phyloP scores from a whole-genome alignment of 2,113 vertebrate species.

The Noctilio leporinus region DNA sequence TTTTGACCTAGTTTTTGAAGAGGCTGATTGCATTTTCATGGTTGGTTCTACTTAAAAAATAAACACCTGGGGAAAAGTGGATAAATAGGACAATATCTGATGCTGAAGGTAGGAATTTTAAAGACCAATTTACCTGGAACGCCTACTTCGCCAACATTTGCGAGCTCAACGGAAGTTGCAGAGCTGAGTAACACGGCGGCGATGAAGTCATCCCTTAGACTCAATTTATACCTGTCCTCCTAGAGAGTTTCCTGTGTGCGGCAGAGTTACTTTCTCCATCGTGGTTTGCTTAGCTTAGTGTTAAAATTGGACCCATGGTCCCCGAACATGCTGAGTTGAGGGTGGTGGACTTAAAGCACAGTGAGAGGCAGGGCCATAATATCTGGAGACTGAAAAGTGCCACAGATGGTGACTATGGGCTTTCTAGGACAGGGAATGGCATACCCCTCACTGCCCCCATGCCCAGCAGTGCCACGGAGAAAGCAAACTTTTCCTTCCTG shows the following conservation, averaged over 20 bases:
- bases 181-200: background rate
- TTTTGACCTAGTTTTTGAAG: background rate
- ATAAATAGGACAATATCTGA: background rate
- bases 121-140: slow-evolving; percentile 11
- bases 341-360: background rate
- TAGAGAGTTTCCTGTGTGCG: background rate
- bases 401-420: background rate
- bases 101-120: background rate
- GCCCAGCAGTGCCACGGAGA: background rate
- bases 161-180: background rate
- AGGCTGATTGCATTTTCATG: background rate
- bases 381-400: background rate
- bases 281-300: background rate
- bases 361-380: background rate
- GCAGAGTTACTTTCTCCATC: background rate
- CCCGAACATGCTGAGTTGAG: background rate
- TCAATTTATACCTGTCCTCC: background rate
- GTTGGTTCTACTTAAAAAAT: background rate
- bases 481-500: background rate
- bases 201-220: background rate
- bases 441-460: background rate
- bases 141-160: background rate
- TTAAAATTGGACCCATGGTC: background rate
- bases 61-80: background rate
- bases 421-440: background rate